Base-by-base conservation (phyloP, 2,797 vertebrate genomes). In the Nyctibius grandis region DNA sequence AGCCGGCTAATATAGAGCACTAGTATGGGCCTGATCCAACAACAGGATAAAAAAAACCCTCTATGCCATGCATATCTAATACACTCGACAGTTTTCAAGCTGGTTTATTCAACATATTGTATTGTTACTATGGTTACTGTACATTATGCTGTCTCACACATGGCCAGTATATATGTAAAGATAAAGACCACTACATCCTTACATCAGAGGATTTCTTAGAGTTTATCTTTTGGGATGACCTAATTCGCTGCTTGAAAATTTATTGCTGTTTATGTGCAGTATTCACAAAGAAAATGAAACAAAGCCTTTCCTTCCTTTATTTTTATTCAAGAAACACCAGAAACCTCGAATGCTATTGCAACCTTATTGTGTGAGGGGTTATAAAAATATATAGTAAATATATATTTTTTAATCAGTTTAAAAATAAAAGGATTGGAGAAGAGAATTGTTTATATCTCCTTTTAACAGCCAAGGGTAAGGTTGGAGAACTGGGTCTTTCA, bases 71-170 rank as follows among this genome's bases (percentile, higher is more conserved):
- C 48, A 80, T 95, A 70, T 87, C 48, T 87, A 90, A 91, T 74
- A 10, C 15, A 67, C 17, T 79, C 3, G 0, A 81, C 59, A 80
- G 33, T 80, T 85, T 93, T 92, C 88, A 73, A 85, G 34, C 56
- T 82, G 78, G 87, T 77, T 88, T 85, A 74, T 51, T 89, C 51
- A 91, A 89, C 7, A 38, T 74, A 89, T 23, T 69, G 5, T 78
- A 64, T 85, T 80, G 89, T 93, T 96, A n/a, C 81, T 92, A 77
- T 96, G 87, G 93, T 88, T 91, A 90, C 92, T 74, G 44, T 85
- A n/a, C 42, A 85, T 76, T 82, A 31, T 16, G 12, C 44, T 74
- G 19, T 70, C 60, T 91, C 64, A 77, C 33, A 50, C 12, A 11
- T 28, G 29, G 33, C 12, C 28, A 68, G 28, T 87, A 51, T 75